Percentiles rank a stretch among this genome's conserved stretches.
These are phyloP conservation scores for Harpegnathos saltator DNA, from an alignment of 1,140 invertebrate species.

Conservation along the genomic window DNA sequence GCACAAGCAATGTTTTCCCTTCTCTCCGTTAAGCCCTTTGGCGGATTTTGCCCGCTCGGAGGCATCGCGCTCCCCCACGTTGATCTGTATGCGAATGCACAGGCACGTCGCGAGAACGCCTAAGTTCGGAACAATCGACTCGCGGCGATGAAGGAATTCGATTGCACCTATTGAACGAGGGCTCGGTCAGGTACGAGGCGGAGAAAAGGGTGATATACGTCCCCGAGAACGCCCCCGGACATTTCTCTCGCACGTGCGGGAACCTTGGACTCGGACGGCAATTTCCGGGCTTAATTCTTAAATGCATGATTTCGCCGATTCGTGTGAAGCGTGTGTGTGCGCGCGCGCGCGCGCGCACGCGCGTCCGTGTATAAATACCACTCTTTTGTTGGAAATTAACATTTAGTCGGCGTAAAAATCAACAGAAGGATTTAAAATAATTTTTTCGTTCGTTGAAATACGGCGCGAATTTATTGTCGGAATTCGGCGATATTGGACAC, in stretches of 20 bases:
- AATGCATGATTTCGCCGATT: not conserved
- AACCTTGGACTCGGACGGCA: not conserved
- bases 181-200: not conserved
- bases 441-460: no score
- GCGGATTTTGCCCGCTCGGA: conserved; percentile 18
- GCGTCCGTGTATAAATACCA: no score
- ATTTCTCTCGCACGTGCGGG: not conserved
- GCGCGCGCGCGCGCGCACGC: no score
- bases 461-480: no score
- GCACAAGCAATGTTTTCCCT: not conserved
- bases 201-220: conserved; percentile 23
- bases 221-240: not conserved
- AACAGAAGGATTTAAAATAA: no score
- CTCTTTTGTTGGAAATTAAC: not conserved
- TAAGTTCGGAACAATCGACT: conserved; percentile 11
- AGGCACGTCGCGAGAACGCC: conserved; percentile 14
- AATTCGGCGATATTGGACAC: no score
- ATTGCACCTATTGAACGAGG: conserved; percentile 58
- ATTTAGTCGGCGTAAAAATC: no score
- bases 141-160: conserved; percentile 63
- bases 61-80: not conserved
- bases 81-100: conserved; percentile 35
- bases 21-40: not conserved
- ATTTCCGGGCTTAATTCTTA: not conserved
- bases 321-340: no score